Evolutionary conservation across 2,888 invertebrate species (phyloP), one percentile per base, ranked within the genome.

Genomic region (Timandra comae): DNA sequence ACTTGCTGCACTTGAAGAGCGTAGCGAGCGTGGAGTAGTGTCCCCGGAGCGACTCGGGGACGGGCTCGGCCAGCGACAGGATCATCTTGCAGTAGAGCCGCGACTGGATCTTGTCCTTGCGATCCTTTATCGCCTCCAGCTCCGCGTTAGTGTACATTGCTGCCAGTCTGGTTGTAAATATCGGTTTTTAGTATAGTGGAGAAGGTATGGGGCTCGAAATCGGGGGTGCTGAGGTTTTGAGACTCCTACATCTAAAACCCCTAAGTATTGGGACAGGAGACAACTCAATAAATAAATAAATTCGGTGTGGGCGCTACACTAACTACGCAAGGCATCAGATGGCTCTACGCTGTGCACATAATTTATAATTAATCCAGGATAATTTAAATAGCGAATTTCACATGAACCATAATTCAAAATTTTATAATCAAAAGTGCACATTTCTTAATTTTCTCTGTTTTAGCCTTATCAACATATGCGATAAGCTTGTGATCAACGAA

Each of bases 81-180:
- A 96, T 93, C 56, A 96, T 85, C 79, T 95, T 95, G 47, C 93
- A 92, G 85, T 92, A 96, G 11, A 96, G 76, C 0, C 93, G 88
- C 1, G 94, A 94, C 56, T 94, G 93, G 8, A 96, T 91, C 65
- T 96, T 94, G 72, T 97, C 97, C 58, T 94, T 94, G 49, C 93
- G 91, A 63, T 98, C 97, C 41, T 91, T 89, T 23, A 97, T 88
- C 21, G 88, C 86, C 77, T 98, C 97, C 34, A 97, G 86, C 63
- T 97, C 96, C 1, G 90, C 85, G 67, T 97, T 97, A 1, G 93
- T 93, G 71, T 97, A 97, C 88, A 95, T 91, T 10, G 94, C 93
- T 6, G 96, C 91, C 54, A 97, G 80, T 52, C 96, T 93, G 59
- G 13, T n/a, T n/a, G n/a, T n/a, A n/a, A n/a, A n/a, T n/a, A n/a